phyloP scores from a whole-genome alignment of 2,888 invertebrate species.

The Mantis religiosa region DNA sequence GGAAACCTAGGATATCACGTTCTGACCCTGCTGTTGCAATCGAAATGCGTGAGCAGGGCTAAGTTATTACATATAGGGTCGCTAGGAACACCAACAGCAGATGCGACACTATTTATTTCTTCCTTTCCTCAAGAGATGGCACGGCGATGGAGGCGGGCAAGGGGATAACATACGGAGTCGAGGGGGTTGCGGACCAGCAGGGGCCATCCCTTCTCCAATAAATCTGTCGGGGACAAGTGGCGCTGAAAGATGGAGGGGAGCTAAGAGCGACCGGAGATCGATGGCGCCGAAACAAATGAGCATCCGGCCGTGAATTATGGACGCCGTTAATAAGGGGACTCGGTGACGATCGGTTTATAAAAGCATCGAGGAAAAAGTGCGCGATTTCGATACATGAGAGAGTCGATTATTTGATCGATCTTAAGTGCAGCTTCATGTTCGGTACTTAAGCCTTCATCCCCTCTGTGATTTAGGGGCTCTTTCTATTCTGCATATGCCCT shows the following conservation, averaged over 20 bases:
- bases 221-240: constrained; percentile 30
- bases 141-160: not conserved
- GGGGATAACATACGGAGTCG: not conserved
- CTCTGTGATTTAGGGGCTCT: not conserved
- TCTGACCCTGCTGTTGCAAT: not conserved
- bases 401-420: not conserved
- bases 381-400: not conserved
- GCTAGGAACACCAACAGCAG: not conserved
- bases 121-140: constrained; percentile 4
- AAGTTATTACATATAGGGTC: not conserved
- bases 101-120: not conserved
- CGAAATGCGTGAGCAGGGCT: not conserved
- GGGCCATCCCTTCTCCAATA: constrained; percentile 15
- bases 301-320: constrained; percentile 23
- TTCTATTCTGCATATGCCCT: not conserved
- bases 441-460: not conserved
- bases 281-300: constrained; percentile 20
- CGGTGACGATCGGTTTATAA: constrained; percentile 2
- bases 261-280: not conserved
- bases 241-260: constrained; percentile 23
- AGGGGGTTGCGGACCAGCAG: not conserved
- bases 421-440: not conserved
- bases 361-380: not conserved
- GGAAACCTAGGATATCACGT: not conserved
- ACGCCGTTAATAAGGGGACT: constrained; percentile 16